Base-by-base conservation (phyloP, 2,797 vertebrate genomes). In the Uromys caudimaculatus region DNA sequence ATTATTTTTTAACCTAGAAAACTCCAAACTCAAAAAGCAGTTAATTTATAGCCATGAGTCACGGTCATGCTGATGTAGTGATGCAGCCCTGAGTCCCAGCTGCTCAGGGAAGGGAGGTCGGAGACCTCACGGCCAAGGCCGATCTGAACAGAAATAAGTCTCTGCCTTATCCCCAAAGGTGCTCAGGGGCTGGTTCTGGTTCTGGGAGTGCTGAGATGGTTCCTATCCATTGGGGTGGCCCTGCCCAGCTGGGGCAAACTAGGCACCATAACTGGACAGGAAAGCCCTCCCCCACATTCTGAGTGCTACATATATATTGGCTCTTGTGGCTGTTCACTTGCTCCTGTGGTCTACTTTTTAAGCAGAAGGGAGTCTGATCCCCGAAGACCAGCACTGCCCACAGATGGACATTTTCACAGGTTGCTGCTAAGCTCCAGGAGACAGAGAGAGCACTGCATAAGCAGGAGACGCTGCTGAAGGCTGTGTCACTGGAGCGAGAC, bases 381-480 rank as follows among this genome's bases (percentile, higher is more conserved):
- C 41, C 10, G 10, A 23, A 19, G 58, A 69, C 88, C 29, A 16
- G 47, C 44, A 5, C 19, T 4, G 1, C 58, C 87, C 50, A 24
- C 84, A 29, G 4, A 4, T 27, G 62, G 27, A 19, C 13, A 24
- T 73, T 3, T 3, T 56, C 82, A 92, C 94, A 99, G 99, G 96
- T 78, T 77, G 97, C 94, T 77, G 99, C 98, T 76, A 98, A 98
- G 95, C 98, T 99, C 35, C 98, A 97, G 91, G 98, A 99, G 96
- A 98, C 98, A 41, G 98, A 99, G 91, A 97, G 93, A 47, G 98
- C 97, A 38, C 96, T 99, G 58, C 95, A 93, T 77, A 98, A 99
- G 41, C 77, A 98, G 67, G 97, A 97, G 56, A 92, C 94, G 50
- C 10, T 98, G 90, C 96, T 99, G 79, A 98, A 91, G 92, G 97